Base-by-base conservation (phyloP, 2,797 vertebrate genomes). In the Babyrousa celebensis region DNA sequence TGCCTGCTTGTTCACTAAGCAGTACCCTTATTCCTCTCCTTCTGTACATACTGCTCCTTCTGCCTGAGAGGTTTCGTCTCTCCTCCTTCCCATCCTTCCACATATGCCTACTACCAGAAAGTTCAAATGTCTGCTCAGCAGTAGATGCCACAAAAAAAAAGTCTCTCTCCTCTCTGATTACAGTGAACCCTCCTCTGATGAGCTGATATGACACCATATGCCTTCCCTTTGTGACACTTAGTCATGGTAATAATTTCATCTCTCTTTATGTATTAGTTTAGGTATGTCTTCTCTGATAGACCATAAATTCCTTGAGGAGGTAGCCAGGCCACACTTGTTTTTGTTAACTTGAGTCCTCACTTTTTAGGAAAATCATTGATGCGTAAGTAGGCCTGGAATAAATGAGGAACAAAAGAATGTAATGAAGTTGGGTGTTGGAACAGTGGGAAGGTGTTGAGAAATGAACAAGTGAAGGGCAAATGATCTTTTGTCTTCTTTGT, bases 301-400 rank as follows among this genome's bases (percentile, higher is more conserved):
- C 9, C 1, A 2, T 36, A 23, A 5, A 7, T 70, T 67, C 29
- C 3, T 27, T 3, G 4, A 80, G 4, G 17, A 48, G 2, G 17
- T 71, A 23, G 40, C 36, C 32, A 40, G 6, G 85, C 15, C 36
- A 29, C n/a, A 7, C 80, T 92, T 85, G 16, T 23, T 94, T 36
- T 89, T 67, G 20, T 85, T 88, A 63, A 48, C 25, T 52, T 62
- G 16, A 48, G 63, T 89, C 32, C 29, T 58, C 27, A 15, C 17
- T 71, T 91, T 79, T 77, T 72, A 70, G 56, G 12, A n/a, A 89
- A 96, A 72, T 79, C 15, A 5, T 17, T 32, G 11, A 9, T 1
- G 63, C 27, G n/a, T 85, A 84, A 94, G 54, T n/a, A 77, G 4
- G 12, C 56, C 67, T 92, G n/a, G 12, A 95, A 29, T 94, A 70